Conservation (phyloP, 2,797 vertebrate genomes). For the Argentina silus region DNA sequence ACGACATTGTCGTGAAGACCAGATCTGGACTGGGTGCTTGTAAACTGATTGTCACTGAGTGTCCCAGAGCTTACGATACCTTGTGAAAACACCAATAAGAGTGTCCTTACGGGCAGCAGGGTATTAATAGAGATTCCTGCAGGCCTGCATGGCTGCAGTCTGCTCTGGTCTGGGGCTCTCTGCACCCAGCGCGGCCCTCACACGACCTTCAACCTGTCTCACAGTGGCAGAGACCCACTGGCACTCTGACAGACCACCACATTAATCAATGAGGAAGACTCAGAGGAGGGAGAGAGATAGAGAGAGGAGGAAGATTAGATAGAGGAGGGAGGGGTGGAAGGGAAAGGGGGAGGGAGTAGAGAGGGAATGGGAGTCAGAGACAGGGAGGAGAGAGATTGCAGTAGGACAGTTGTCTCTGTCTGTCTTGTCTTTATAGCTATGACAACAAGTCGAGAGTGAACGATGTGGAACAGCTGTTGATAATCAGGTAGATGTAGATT, state of each 20-base stretch:
- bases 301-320: background rate
- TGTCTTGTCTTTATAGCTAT: background rate
- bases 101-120: slow-evolving; percentile 27
- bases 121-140: slow-evolving; percentile 19
- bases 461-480: background rate
- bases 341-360: background rate
- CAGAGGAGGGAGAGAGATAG: background rate
- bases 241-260: slow-evolving; percentile 18
- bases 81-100: background rate
- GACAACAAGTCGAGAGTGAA: background rate
- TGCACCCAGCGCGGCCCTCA: slow-evolving; percentile 27
- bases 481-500: background rate
- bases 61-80: background rate
- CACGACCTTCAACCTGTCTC: slow-evolving; percentile 45
- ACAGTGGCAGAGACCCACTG: slow-evolving; percentile 27
- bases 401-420: background rate
- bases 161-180: slow-evolving; percentile 16
- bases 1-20: slow-evolving; percentile 16
- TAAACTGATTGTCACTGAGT: slow-evolving; percentile 17
- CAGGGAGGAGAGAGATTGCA: background rate
- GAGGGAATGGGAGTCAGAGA: background rate
- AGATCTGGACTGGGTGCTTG: background rate
- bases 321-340: background rate
- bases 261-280: slow-evolving; percentile 34
- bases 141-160: slow-evolving; percentile 10